phyloP scores from a whole-genome alignment of 2,888 invertebrate species.

The Eristalis pertinax region DNA sequence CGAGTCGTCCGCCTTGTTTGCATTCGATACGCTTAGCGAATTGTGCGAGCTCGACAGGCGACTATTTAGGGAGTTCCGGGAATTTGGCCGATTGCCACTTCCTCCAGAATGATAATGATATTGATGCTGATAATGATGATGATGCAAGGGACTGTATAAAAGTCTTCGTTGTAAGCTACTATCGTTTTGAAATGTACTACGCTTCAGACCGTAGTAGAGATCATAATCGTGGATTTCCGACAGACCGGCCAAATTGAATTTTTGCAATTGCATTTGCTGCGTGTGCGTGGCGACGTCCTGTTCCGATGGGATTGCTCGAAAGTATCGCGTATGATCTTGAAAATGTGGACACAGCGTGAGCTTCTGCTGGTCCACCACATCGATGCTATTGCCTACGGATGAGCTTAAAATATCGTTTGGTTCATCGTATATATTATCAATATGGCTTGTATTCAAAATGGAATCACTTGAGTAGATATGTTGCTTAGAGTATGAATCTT shows the following conservation, averaged over 20 bases:
- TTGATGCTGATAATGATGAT: slow-evolving; percentile 77
- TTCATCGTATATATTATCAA: slow-evolving; percentile 81
- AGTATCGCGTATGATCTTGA: slow-evolving; percentile 79
- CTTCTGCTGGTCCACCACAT: slow-evolving; percentile 77
- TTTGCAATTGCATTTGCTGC: slow-evolving; percentile 75
- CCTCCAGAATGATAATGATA: slow-evolving; percentile 74
- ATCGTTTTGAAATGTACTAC: slow-evolving; percentile 74
- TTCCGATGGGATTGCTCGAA: slow-evolving; percentile 79
- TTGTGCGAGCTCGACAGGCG: slow-evolving; percentile 93
- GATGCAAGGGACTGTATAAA: slow-evolving; percentile 79
- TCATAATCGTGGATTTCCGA: slow-evolving; percentile 81
- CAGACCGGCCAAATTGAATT: slow-evolving; percentile 77
- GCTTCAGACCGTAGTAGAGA: slow-evolving; percentile 79
- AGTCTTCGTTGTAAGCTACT: slow-evolving; percentile 77
- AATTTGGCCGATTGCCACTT: slow-evolving; percentile 85
- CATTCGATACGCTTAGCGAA: slow-evolving; percentile 87
- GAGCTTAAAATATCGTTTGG: slow-evolving; percentile 80
- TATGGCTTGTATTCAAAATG: slow-evolving; percentile 78
- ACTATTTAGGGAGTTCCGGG: slow-evolving; percentile 89
- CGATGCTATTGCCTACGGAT: slow-evolving; percentile 78
- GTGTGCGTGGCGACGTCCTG: slow-evolving; percentile 78
- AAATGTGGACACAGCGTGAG: slow-evolving; percentile 79
- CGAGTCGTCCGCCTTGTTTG: slow-evolving; percentile 91
- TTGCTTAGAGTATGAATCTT: slow-evolving; percentile 78
- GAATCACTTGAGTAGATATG: slow-evolving; percentile 81